Evolutionary conservation across 2,797 vertebrate species (phyloP).

Genomic region (Enteromius argenteus): DNA sequence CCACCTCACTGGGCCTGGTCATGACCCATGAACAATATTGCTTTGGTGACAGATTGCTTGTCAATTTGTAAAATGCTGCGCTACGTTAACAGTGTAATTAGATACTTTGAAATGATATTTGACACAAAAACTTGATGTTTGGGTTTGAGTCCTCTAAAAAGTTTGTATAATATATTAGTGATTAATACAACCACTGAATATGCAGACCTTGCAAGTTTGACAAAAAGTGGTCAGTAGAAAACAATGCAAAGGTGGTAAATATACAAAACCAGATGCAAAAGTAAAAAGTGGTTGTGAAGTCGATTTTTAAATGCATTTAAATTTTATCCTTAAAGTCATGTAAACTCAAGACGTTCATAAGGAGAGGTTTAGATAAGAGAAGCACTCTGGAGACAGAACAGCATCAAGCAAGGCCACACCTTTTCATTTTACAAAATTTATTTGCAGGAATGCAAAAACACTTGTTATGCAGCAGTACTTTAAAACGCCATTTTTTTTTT

Average conservation of each 20-base stretch:
- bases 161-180: not conserved
- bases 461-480: constrained; percentile 90
- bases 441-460: constrained; percentile 94
- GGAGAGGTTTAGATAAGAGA: not conserved
- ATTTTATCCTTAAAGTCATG: not conserved
- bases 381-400: not conserved
- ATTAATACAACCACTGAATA: not conserved
- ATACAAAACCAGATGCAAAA: not conserved
- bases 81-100: not conserved
- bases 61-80: not conserved
- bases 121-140: not conserved
- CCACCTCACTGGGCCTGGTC: not conserved
- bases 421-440: constrained; percentile 96
- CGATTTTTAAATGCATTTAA: not conserved
- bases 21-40: not conserved
- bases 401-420: constrained; percentile 69
- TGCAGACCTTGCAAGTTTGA: not conserved
- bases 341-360: not conserved
- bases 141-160: not conserved
- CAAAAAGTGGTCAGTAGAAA: not conserved
- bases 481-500: constrained; percentile 83
- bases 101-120: not conserved
- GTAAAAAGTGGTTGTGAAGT: not conserved
- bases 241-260: no score
- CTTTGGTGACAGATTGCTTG: not conserved